Evolutionary conservation across 2,113 vertebrate genomes (phyloP).

Genomic region (Bucco capensis): DNA sequence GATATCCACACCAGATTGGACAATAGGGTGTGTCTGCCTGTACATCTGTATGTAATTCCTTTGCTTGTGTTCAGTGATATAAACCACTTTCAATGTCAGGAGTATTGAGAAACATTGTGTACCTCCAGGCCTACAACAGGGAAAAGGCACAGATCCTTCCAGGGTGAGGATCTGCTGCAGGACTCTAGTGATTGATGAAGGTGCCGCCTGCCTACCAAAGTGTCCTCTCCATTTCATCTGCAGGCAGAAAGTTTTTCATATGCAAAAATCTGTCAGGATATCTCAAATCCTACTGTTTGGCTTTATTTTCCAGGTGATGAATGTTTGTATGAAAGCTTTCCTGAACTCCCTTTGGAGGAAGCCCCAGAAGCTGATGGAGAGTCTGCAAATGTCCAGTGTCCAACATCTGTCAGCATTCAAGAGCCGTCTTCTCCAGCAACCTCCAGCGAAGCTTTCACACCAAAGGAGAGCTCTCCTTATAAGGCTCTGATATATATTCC

Average conservation of each 20-base stretch:
- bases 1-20: neutral
- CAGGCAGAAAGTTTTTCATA: neutral
- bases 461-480: conserved; percentile 81
- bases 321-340: conserved; percentile 80
- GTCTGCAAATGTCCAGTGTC: conserved; percentile 50
- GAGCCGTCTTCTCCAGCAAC: conserved; percentile 81
- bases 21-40: neutral
- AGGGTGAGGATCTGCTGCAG: neutral
- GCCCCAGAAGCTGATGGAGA: conserved; percentile 78
- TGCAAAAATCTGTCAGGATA: neutral
- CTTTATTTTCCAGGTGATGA: conserved; percentile 82
- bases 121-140: neutral
- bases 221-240: neutral
- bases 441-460: conserved; percentile 82
- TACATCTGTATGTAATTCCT: conserved; percentile 58
- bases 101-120: neutral
- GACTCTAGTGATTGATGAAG: neutral
- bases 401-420: conserved; percentile 67
- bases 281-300: conserved; percentile 23
- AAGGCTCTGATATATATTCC: conserved; percentile 80
- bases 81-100: conserved; percentile 45
- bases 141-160: neutral
- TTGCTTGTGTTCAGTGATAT: neutral
- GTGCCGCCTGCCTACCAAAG: neutral
- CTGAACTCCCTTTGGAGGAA: conserved; percentile 81